A percentile compares a stretch with the other conserved stretches of the same genome.
Conservation (phyloP, 2,113 vertebrate genomes). For the Malurus melanocephalus region DNA sequence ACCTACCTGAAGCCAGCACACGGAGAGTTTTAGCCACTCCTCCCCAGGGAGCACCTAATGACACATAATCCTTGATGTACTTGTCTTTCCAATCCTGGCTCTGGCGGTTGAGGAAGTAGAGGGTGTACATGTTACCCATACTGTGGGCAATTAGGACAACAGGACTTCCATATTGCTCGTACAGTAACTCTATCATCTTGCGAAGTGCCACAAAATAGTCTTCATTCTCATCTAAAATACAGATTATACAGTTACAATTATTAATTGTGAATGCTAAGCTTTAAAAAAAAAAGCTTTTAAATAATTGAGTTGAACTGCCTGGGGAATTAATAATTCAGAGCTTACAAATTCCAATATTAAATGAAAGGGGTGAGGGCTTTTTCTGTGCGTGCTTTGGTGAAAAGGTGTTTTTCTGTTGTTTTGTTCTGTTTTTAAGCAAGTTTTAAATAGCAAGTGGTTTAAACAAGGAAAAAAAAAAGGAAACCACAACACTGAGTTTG, state of each 20-base stretch:
- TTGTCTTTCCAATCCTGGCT: conserved; percentile 92
- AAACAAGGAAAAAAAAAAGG: accelerated
- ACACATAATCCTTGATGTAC: conserved; percentile 87
- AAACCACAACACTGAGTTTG: neutral
- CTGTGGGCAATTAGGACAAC: conserved; percentile 95
- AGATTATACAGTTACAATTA: neutral
- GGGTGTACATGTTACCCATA: conserved; percentile 96
- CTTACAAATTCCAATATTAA: neutral
- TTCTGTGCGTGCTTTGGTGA: neutral
- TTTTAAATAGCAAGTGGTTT: neutral
- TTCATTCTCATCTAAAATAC: conserved; percentile 85
- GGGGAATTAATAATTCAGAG: neutral
- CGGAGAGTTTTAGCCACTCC: conserved; percentile 94
- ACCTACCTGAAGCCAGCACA: conserved; percentile 89
- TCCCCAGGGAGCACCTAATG: conserved; percentile 89
- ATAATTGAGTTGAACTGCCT: neutral
- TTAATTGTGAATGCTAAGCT: neutral
- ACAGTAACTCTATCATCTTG: conserved; percentile 91
- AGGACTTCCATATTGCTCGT: conserved; percentile 80
- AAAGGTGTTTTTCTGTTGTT: neutral
- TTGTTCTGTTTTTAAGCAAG: neutral
- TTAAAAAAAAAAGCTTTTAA: neutral
- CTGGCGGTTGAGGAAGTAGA: conserved; percentile 95
- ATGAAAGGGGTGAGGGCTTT: neutral
- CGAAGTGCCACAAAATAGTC: conserved; percentile 87